These are phyloP conservation scores for Heliopora coerulea DNA, from an alignment of 92 coral and sea anemone species.

Conservation along the genomic window DNA sequence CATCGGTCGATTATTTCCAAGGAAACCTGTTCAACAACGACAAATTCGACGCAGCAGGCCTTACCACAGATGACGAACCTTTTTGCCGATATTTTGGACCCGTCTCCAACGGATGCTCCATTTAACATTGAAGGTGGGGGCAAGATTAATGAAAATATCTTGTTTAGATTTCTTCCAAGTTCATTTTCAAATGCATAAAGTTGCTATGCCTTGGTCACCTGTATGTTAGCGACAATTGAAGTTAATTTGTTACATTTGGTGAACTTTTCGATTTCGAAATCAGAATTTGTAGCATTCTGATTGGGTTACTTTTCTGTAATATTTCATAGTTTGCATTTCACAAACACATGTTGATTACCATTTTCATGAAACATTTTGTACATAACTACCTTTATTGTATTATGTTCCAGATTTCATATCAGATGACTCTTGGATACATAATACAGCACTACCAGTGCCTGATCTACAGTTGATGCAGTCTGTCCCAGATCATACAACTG, in stretches of 20 bases:
- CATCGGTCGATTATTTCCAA: not conserved
- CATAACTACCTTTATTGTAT: no score
- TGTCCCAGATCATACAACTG: not conserved
- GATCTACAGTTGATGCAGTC: not conserved
- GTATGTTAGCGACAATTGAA: not conserved
- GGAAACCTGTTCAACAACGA: not conserved
- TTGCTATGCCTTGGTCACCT: no score
- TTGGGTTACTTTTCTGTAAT: no score
- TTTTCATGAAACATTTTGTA: not conserved
- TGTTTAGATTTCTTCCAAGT: not conserved
- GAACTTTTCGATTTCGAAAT: no score
- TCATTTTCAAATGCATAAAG: not conserved
- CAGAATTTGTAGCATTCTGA: no score
- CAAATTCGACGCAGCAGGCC: slow-evolving; percentile 1
- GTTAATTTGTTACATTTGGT: slow-evolving; percentile 28
- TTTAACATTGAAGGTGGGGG: slow-evolving; percentile 21
- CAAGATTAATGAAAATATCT: not conserved
- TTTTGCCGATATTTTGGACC: not conserved
- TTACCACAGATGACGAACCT: not conserved
- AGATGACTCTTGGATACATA: slow-evolving; percentile 30
- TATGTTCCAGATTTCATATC: slow-evolving; percentile 13
- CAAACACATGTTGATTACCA: not conserved
- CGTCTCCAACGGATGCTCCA: slow-evolving; percentile 6
- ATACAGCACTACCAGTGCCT: slow-evolving; percentile 13
- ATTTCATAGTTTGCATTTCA: no score